Evolutionary conservation across 2,113 vertebrate species (phyloP).

Genomic region (Oplegnathus fasciatus): DNA sequence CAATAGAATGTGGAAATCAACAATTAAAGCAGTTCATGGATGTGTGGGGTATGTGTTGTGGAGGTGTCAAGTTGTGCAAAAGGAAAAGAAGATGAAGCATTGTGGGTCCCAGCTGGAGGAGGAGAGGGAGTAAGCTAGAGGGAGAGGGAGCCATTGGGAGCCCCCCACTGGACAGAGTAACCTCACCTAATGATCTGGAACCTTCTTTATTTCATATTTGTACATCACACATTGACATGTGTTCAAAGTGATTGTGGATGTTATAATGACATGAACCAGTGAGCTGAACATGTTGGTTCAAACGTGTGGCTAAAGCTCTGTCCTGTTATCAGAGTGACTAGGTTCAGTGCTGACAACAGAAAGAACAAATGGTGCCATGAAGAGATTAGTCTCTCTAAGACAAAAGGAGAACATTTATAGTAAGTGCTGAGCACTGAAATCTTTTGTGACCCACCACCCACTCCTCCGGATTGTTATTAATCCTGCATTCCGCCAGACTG

Average conservation of each 20-base stretch:
- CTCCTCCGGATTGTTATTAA: slow-evolving; percentile 58
- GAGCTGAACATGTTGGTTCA: slow-evolving; percentile 26
- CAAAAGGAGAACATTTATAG: slow-evolving; percentile 63
- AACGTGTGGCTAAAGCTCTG: slow-evolving; percentile 18
- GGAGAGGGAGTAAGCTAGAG: no score
- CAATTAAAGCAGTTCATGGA: no score
- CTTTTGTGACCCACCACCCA: slow-evolving; percentile 56
- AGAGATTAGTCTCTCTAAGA: slow-evolving; percentile 53
- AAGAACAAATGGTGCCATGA: slow-evolving; percentile 31
- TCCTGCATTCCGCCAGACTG: slow-evolving; percentile 58
- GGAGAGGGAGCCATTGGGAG: neutral
- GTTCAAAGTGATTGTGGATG: slow-evolving; percentile 1
- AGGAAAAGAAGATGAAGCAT: no score
- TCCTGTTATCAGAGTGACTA: slow-evolving; percentile 18
- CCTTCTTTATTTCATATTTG: neutral
- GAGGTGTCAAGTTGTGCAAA: no score
- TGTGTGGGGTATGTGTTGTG: no score
- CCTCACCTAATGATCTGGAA: no score
- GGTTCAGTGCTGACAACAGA: slow-evolving; percentile 36
- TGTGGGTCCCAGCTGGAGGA: no score
- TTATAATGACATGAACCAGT: slow-evolving; percentile 21
- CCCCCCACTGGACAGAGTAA: neutral
- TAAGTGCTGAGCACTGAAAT: slow-evolving; percentile 57
- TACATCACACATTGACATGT: neutral
- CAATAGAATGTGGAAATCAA: no score